Evolutionary conservation across 2,113 vertebrate genomes (phyloP).

Genomic region (Bos taurus): DNA sequence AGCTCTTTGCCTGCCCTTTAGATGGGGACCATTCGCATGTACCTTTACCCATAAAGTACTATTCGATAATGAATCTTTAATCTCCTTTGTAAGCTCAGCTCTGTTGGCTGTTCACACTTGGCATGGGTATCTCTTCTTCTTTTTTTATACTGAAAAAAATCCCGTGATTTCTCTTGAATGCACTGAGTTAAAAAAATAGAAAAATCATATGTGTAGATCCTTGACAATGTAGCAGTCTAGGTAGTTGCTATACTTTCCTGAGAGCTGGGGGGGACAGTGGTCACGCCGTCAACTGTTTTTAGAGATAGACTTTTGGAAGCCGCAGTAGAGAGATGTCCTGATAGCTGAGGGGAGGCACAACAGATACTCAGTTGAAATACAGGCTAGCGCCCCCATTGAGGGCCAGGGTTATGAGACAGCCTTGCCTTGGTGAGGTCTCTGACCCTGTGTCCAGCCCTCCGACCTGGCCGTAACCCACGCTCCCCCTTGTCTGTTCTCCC

Average conservation of each 20-base stretch:
- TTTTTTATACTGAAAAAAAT: neutral
- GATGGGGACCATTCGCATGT: neutral
- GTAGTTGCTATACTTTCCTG: neutral
- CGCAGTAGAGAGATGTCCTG: neutral
- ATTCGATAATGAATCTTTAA: neutral
- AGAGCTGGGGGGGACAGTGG: neutral
- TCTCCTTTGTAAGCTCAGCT: neutral
- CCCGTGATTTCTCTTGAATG: neutral
- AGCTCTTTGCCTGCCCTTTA: neutral
- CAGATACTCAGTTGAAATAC: neutral
- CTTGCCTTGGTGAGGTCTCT: neutral
- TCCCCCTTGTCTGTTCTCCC: neutral
- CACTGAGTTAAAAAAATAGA: neutral
- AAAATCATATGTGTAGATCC: neutral
- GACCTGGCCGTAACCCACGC: too few relatives aligned
- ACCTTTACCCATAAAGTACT: constrained; percentile 26
- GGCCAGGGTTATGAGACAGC: neutral
- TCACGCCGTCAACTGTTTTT: neutral
- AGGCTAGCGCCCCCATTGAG: neutral
- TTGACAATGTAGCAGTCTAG: neutral
- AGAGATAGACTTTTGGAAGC: neutral
- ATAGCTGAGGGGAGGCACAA: neutral
- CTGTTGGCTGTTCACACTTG: neutral
- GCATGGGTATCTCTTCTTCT: neutral
- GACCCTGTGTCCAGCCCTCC: neutral